Evolutionary conservation across 1,140 invertebrate genomes (phyloP).

Genomic region (Ceratina japonica): DNA sequence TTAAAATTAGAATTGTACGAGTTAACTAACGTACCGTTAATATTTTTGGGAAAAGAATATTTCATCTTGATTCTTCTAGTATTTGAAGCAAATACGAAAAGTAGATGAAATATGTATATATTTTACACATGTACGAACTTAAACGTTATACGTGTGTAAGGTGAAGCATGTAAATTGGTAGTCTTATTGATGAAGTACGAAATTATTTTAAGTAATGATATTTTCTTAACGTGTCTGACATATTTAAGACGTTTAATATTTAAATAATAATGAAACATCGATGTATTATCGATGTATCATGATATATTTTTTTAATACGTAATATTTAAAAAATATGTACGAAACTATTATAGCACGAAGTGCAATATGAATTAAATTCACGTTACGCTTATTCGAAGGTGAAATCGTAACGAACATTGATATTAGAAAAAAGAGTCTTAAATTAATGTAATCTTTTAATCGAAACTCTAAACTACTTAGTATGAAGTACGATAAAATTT

Average conservation of each 20-base stretch:
- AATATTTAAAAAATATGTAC: background rate
- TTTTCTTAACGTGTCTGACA: background rate
- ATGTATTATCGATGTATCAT: too few species aligned
- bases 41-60: slow-evolving; percentile 40
- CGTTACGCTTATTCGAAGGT: background rate
- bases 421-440: background rate
- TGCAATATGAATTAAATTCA: background rate
- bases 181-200: background rate
- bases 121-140: slow-evolving; percentile 28
- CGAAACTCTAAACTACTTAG: background rate
- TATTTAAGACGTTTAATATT: background rate
- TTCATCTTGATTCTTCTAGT: slow-evolving; percentile 40
- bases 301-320: background rate
- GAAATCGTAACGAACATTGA: background rate
- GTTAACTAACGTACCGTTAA: slow-evolving; percentile 27
- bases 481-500: background rate
- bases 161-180: slow-evolving; percentile 14
- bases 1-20: slow-evolving; percentile 33
- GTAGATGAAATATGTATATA: slow-evolving; percentile 16
- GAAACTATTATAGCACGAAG: background rate
- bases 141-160: slow-evolving; percentile 22
- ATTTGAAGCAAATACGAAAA: background rate
- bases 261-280: background rate
- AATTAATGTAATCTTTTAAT: background rate
- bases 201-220: too few species aligned